Evolutionary conservation across 2,888 invertebrate genomes (phyloP).

Genomic region (Crematogaster levior): DNA sequence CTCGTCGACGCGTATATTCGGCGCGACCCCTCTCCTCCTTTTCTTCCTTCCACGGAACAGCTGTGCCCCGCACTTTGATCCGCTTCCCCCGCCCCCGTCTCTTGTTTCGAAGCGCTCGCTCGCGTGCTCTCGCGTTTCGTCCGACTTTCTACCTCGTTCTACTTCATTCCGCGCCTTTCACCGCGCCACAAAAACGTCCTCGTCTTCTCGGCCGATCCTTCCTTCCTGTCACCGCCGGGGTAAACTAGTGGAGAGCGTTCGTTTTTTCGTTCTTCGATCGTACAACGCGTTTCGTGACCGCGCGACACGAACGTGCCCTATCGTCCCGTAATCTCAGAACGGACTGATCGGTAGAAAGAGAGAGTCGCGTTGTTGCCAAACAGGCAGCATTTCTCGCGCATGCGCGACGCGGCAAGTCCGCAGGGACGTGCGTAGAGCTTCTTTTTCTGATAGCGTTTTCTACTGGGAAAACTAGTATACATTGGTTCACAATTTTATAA

Average conservation of each 20-base stretch:
- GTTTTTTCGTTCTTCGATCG: not conserved
- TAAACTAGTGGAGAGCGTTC: constrained; percentile 10
- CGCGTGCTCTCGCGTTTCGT: not conserved
- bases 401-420: constrained; percentile 24
- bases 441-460: too few species aligned
- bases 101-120: too few species aligned
- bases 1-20: constrained; percentile 7
- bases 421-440: constrained; percentile 29
- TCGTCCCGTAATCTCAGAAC: constrained; percentile 12
- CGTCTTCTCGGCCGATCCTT: not conserved
- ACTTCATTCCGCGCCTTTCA: constrained; percentile 19
- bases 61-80: constrained; percentile 16
- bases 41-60: constrained; percentile 25
- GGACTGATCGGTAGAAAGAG: constrained; percentile 48
- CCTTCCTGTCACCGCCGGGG: not conserved
- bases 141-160: not conserved
- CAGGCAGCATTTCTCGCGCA: not conserved
- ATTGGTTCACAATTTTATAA: too few species aligned
- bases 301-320: not conserved
- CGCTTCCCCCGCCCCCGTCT: too few species aligned
- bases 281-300: not conserved
- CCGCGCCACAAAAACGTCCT: constrained; percentile 1
- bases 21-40: not conserved
- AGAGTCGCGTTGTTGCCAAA: constrained; percentile 27
- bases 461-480: too few species aligned